Evolutionary conservation across 2,888 invertebrate genomes (phyloP).

Genomic region (Scaptomyza reducta): DNA sequence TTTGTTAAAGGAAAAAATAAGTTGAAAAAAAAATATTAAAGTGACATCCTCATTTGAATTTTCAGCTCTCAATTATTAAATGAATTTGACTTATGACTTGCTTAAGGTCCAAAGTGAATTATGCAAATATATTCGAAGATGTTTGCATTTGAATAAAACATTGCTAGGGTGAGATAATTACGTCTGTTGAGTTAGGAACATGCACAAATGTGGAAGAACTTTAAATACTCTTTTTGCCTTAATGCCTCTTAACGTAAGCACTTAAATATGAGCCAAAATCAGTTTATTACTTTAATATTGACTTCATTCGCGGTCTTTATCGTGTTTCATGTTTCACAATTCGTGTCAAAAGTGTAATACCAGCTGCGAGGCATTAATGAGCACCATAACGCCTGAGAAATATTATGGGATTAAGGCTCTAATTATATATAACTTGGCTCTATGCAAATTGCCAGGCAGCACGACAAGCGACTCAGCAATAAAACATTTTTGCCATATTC

Average conservation of each 20-base stretch:
- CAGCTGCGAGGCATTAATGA: constrained; percentile 11
- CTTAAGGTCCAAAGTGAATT: background rate
- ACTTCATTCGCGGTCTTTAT: background rate
- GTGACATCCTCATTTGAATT: background rate
- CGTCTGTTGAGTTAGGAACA: background rate
- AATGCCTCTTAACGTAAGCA: background rate
- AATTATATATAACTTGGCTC: constrained; percentile 53
- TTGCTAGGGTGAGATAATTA: constrained; percentile 10
- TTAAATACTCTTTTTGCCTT: background rate
- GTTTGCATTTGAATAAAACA: constrained; percentile 13
- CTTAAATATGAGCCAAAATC: background rate
- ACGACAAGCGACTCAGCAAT: constrained; percentile 19
- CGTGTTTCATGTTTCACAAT: background rate
- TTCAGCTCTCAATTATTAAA: background rate
- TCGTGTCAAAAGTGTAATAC: background rate
- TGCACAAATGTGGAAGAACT: background rate
- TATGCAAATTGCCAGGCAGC: constrained; percentile 51
- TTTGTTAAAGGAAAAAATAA: background rate
- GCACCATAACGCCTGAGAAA: constrained; percentile 11
- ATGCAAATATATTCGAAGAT: background rate
- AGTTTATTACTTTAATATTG: background rate
- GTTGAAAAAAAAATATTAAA: too few species aligned
- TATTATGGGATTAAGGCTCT: constrained; percentile 35
- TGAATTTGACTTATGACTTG: background rate
- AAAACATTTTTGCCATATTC: constrained; percentile 29